Conservation (phyloP, 1,140 invertebrate genomes). For the Paraescarpia echinospica region DNA sequence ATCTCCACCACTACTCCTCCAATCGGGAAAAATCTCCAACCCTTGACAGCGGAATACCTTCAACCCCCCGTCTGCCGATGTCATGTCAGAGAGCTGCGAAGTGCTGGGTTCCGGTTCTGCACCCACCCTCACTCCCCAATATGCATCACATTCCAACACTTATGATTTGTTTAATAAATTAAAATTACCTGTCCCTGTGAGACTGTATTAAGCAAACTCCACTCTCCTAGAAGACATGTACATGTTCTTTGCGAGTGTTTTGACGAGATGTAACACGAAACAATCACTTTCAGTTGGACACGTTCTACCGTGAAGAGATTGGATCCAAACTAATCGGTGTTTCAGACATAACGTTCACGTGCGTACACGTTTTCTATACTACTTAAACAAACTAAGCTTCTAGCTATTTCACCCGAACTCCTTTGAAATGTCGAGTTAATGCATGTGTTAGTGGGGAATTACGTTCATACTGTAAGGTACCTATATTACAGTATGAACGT, state of each 20-base stretch:
- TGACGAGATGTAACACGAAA: neutral
- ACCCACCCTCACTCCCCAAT: no score
- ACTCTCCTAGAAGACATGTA: neutral
- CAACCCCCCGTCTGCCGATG: neutral
- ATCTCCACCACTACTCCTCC: no score
- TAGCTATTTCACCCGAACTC: neutral
- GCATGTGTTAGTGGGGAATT: neutral
- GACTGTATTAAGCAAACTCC: neutral
- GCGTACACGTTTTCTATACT: neutral
- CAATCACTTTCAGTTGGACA: neutral
- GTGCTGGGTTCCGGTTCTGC: neutral
- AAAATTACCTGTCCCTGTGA: no score
- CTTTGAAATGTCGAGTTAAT: neutral
- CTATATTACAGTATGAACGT: no score
- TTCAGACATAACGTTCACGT: neutral
- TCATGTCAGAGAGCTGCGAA: neutral
- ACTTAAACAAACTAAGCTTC: neutral
- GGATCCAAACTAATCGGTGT: neutral
- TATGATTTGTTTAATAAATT: no score
- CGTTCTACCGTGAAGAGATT: neutral
- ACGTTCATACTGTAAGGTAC: neutral
- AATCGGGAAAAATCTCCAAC: no score
- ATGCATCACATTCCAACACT: no score
- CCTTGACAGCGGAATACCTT: no score
- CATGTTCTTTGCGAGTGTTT: neutral